A percentile compares a stretch with the other conserved stretches of the same genome.
These are phyloP conservation scores for Meteorus sp. DNA, from an alignment of 1,140 invertebrate species.

Conservation along the genomic window DNA sequence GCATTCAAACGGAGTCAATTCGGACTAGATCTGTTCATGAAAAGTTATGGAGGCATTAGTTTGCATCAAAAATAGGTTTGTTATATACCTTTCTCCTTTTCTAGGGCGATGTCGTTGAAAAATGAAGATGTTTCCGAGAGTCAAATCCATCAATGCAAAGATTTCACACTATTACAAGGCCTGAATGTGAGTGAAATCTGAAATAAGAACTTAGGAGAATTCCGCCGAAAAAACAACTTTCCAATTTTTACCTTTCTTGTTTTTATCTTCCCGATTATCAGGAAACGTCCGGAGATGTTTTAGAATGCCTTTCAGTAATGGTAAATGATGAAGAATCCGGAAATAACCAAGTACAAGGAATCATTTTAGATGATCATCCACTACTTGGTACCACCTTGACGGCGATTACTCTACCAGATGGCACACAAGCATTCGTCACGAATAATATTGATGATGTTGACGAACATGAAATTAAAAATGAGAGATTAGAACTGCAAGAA, in stretches of 20 bases:
- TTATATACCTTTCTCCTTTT: neutral
- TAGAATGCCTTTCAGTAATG: slow-evolving; percentile 46
- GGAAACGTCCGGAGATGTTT: slow-evolving; percentile 39
- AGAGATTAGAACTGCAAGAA: slow-evolving; percentile 31
- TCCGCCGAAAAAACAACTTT: no score
- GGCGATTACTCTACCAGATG: slow-evolving; percentile 49
- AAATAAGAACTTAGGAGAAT: no score
- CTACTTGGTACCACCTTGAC: slow-evolving; percentile 41
- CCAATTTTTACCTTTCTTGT: no score
- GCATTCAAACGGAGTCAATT: no score
- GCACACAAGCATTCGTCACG: slow-evolving; percentile 49
- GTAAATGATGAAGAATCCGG: slow-evolving; percentile 38
- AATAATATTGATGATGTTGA: slow-evolving; percentile 34
- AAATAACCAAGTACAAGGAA: slow-evolving; percentile 36
- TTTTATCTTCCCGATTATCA: slow-evolving; percentile 11
- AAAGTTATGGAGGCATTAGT: no score
- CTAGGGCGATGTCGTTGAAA: slow-evolving; percentile 40
- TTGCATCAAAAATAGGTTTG: no score
- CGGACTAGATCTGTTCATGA: no score
- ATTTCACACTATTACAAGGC: slow-evolving; percentile 37
- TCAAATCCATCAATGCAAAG: slow-evolving; percentile 26
- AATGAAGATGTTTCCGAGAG: slow-evolving; percentile 37
- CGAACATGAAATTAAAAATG: slow-evolving; percentile 24
- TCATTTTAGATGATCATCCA: slow-evolving; percentile 44
- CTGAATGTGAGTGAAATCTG: slow-evolving; percentile 31